These are phyloP conservation scores for Himalopsyche kuldschensis DNA, from an alignment of 2,888 invertebrate species.

Conservation along the genomic window DNA sequence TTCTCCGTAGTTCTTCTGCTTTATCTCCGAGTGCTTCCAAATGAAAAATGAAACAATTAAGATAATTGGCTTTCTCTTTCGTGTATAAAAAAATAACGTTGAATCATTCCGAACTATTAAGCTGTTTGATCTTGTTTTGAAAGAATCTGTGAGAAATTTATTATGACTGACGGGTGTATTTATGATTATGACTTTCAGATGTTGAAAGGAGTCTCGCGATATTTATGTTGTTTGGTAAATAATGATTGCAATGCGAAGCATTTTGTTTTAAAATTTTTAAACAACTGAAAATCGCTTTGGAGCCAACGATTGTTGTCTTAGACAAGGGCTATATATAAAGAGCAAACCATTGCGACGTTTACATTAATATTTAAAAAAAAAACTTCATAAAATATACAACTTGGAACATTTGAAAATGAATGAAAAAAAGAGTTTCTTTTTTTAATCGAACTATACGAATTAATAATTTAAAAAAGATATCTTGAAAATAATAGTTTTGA, in stretches of 20 bases:
- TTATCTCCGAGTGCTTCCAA: conserved; percentile 8
- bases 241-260: not conserved
- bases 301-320: no score
- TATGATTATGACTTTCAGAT: not conserved
- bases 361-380: no score
- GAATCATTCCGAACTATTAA: not conserved
- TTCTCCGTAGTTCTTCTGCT: not conserved
- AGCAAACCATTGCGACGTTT: no score
- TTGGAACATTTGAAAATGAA: no score
- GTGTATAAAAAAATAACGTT: not conserved
- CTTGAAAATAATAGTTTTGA: no score
- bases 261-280: not conserved
- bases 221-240: not conserved
- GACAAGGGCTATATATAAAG: no score
- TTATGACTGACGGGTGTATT: not conserved
- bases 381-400: no score
- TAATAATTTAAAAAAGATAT: no score
- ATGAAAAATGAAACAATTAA: conserved; percentile 16
- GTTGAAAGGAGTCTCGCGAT: not conserved
- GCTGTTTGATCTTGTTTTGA: not conserved
- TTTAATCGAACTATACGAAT: no score
- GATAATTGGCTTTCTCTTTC: conserved; percentile 8
- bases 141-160: not conserved
- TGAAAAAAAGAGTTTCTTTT: no score
- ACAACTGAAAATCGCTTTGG: not conserved